phyloP scores from a whole-genome alignment of 2,113 vertebrate species.

The Burhinus bistriatus region DNA sequence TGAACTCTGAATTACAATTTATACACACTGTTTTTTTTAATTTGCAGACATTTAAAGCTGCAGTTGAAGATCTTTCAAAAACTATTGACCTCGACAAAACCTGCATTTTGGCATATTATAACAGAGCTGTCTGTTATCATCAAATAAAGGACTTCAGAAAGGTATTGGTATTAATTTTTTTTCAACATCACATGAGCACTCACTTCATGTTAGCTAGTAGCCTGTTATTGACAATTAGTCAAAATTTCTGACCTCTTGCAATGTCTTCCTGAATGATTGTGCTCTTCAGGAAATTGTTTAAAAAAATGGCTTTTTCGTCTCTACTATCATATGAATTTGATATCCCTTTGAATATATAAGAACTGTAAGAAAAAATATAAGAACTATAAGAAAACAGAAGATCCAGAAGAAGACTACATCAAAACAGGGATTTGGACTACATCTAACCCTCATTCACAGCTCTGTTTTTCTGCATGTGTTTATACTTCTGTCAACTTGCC shows the following conservation, averaged over 20 bases:
- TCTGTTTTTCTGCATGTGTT: not conserved
- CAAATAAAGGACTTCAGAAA: slow-evolving; percentile 67
- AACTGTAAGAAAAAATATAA: not conserved
- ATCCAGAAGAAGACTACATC: not conserved
- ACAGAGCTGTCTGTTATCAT: slow-evolving; percentile 77
- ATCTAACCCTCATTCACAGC: not conserved
- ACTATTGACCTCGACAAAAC: slow-evolving; percentile 65
- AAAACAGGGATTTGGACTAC: not conserved
- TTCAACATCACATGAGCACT: not conserved
- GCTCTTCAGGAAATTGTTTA: not conserved
- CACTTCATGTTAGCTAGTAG: not conserved
- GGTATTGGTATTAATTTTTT: slow-evolving; percentile 36
- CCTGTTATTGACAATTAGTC: not conserved
- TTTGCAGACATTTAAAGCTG: slow-evolving; percentile 71
- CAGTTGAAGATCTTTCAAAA: slow-evolving; percentile 75
- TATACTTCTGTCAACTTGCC: not conserved
- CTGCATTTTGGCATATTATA: slow-evolving; percentile 76
- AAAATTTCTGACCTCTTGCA: not conserved
- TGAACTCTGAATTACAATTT: not conserved
- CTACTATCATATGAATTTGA: not conserved
- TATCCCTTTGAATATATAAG: not conserved
- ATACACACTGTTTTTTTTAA: not conserved
- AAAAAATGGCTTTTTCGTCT: not conserved
- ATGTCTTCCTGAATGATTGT: not conserved
- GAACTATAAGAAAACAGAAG: not conserved